A percentile compares a stretch with the other conserved stretches of the same genome.
These are phyloP conservation scores for Limnodromus scolopaceus DNA, from an alignment of 2,797 vertebrate species.

Conservation along the genomic window DNA sequence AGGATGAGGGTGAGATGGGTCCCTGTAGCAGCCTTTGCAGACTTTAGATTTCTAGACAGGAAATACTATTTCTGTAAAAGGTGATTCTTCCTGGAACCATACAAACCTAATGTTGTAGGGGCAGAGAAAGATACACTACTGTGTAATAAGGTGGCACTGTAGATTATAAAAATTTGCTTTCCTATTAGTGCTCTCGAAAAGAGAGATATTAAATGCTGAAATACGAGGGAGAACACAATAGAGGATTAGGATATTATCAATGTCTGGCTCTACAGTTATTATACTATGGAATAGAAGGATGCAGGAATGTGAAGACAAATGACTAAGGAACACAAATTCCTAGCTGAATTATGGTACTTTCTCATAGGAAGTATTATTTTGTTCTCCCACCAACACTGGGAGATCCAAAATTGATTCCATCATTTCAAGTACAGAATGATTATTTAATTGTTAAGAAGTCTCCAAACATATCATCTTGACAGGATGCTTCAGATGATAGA, in stretches of 20 bases:
- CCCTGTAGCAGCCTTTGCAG: background rate
- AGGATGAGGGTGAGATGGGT: background rate
- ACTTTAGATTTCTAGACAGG: background rate
- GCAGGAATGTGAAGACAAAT: background rate
- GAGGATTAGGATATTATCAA: background rate
- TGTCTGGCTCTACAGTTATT: background rate
- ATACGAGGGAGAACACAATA: background rate
- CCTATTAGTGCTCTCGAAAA: background rate
- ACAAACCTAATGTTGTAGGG: background rate
- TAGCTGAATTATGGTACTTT: background rate
- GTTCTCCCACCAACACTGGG: background rate
- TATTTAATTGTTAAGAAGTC: background rate
- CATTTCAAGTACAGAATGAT: background rate
- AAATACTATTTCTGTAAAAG: background rate
- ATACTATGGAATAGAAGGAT: background rate
- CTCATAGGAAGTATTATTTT: background rate
- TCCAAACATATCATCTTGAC: background rate
- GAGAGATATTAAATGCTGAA: background rate
- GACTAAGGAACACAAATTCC: background rate
- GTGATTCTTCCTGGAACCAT: background rate
- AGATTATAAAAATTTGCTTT: background rate
- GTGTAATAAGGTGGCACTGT: background rate
- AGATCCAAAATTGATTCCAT: background rate
- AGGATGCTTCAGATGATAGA: background rate
- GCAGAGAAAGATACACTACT: background rate